phyloP scores from a whole-genome alignment of 92 coral and sea anemone genomes.

The Paramuricea clavata region DNA sequence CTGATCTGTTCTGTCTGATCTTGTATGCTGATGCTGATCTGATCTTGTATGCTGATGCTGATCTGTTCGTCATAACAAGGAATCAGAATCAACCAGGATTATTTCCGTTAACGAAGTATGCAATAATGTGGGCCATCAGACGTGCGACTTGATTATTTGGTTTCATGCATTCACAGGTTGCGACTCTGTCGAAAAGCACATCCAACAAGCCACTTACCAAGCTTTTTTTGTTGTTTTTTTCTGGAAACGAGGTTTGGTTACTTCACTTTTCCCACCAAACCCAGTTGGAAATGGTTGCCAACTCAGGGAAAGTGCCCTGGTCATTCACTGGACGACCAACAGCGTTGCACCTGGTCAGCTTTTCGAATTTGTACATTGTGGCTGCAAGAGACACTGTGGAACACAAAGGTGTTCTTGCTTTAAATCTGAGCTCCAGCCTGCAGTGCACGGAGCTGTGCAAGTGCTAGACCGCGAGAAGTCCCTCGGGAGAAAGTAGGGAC shows the following conservation, averaged over 20 bases:
- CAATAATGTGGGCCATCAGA: neutral
- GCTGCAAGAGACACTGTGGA: neutral
- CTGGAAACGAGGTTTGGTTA: neutral
- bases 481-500: too few relatives aligned
- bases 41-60: too few relatives aligned
- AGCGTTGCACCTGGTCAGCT: neutral
- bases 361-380: neutral
- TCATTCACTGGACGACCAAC: neutral
- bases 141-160: slow-evolving; percentile 11
- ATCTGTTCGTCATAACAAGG: neutral
- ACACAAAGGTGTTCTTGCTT: neutral
- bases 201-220: slow-evolving; percentile 9
- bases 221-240: too few relatives aligned
- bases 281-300: slow-evolving; percentile 5
- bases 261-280: neutral
- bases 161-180: slow-evolving; percentile 28
- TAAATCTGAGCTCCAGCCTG: neutral
- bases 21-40: too few relatives aligned
- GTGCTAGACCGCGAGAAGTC: neutral
- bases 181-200: slow-evolving; percentile 10
- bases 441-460: slow-evolving; percentile 17
- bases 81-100: neutral
- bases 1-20: too few relatives aligned
- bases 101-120: neutral
- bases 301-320: neutral